These are phyloP conservation scores for Macrobrachium rosenbergii DNA, from an alignment of 1,140 invertebrate genomes.

Conservation along the genomic window DNA sequence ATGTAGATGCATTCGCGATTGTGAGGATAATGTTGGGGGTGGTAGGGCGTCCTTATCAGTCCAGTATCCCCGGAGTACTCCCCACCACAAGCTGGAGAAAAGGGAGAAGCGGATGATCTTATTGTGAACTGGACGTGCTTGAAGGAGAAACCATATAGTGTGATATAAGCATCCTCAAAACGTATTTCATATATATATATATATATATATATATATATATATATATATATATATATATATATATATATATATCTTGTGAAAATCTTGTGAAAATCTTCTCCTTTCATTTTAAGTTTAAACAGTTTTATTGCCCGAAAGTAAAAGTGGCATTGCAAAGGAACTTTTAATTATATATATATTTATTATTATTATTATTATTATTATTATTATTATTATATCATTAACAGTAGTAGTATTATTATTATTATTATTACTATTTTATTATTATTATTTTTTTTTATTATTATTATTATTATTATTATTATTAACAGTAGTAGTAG, in stretches of 20 bases:
- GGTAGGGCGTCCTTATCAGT: slow-evolving; percentile 80
- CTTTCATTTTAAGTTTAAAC: too few relatives aligned
- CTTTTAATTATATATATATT: background rate
- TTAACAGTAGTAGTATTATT: too few relatives aligned
- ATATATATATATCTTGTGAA: too few relatives aligned
- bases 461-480: too few relatives aligned
- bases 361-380: slow-evolving; percentile 10
- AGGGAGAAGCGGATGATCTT: slow-evolving; percentile 29
- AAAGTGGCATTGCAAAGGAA: too few relatives aligned
- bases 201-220: slow-evolving; percentile 30
- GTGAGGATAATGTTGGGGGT: slow-evolving; percentile 81
- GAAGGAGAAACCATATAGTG: background rate
- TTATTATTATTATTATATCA: slow-evolving; percentile 2
- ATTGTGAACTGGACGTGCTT: background rate
- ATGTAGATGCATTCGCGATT: slow-evolving; percentile 81
- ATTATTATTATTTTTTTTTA: too few relatives aligned
- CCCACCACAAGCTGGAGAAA: slow-evolving; percentile 78
- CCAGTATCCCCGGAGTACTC: slow-evolving; percentile 75
- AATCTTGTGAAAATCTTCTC: too few relatives aligned
- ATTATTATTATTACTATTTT: too few relatives aligned
- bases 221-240: slow-evolving; percentile 26
- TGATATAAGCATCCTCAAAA: background rate
- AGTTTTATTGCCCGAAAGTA: too few relatives aligned
- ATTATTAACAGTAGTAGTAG: too few relatives aligned
- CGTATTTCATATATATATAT: background rate